Base-by-base conservation (phyloP, 1,140 invertebrate genomes). In the Grapholita molesta region DNA sequence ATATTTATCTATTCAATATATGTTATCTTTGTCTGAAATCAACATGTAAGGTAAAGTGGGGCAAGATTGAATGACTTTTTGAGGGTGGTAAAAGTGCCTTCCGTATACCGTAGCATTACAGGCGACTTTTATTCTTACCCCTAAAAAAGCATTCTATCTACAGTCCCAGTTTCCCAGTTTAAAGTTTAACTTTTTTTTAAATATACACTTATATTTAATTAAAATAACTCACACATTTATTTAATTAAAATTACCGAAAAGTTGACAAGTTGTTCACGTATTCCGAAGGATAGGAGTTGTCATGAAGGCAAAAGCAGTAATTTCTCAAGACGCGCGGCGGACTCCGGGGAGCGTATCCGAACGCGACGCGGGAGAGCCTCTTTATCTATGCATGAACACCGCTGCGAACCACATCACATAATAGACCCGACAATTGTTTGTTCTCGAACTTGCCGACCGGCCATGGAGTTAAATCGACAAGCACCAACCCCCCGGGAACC, bases 391-490 rank as follows among this genome's bases (percentile, higher is more conserved):
- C 79, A 82, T 82, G 79, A 82, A 73, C 57, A 74, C 52, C 33
- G 70, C 65, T 67, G 69, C 66, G 57, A 35, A 61, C 64, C 64
- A 73, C 52, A 61, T 61, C 55, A 61, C 55, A 61, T 61, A 30
- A 61, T 61, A 61, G 55, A 61, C 55, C 25, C 55, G 25, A 15
- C 55, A 61, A 61, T 61, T 61, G 55, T 61, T 61, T 61, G 55
- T 30, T 61, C 55, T 30, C 55, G 55, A 28, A 25, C 25, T 61
- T 15, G 64, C 38, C 28, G 57, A 25, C 71, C 74, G 68, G 74
- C 66, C 73, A 82, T 83, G 83, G 83, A 85, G 80, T 84, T 85
- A 77, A 77, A 76, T 74, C 71, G 72, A 74, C 72, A 70, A 69
- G 57, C 74, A 64, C 38, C 52, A 68, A 66, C 55, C 80, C 68